These are phyloP conservation scores for Margarornis squamiger DNA, from an alignment of 2,797 vertebrate genomes.

Conservation along the genomic window DNA sequence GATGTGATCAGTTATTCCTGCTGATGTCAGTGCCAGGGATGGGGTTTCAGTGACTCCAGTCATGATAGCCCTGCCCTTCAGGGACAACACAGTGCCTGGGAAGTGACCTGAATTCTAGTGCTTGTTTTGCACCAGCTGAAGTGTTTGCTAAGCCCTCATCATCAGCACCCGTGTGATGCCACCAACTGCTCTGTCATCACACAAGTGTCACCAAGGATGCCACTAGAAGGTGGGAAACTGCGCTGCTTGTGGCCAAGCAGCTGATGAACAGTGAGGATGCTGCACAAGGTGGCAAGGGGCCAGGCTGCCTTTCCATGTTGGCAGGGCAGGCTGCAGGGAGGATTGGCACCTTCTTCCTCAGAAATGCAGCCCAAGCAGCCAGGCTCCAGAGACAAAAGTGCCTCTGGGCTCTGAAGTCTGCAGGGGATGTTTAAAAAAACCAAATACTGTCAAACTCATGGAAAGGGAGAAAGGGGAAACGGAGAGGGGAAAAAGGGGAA, in stretches of 20 bases:
- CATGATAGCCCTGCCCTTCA: not conserved
- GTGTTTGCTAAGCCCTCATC: not conserved
- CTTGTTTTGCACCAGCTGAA: constrained; percentile 15
- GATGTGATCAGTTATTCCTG: not conserved
- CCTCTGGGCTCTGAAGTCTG: not conserved
- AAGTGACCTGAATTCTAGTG: constrained; percentile 4
- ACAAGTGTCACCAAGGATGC: accelerated
- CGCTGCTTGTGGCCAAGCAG: not conserved
- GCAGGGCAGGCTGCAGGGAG: not conserved
- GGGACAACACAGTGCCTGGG: not conserved
- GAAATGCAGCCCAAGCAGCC: not conserved
- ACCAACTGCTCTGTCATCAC: not conserved
- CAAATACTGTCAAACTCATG: not conserved
- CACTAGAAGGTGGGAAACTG: not conserved
- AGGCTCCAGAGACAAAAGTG: not conserved
- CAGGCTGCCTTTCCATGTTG: not conserved
- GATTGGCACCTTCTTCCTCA: not conserved
- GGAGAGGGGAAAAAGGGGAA: not conserved
- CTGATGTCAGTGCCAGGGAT: not conserved
- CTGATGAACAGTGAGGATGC: not conserved
- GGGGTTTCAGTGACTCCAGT: not conserved
- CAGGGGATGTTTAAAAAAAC: not conserved
- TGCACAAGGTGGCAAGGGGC: not conserved
- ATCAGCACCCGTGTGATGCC: not conserved
- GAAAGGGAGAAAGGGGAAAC: not conserved